A percentile compares a stretch with the other conserved stretches of the same genome.
These are phyloP conservation scores for Pteropus rufus DNA, from an alignment of 2,797 vertebrate genomes.

Conservation along the genomic window DNA sequence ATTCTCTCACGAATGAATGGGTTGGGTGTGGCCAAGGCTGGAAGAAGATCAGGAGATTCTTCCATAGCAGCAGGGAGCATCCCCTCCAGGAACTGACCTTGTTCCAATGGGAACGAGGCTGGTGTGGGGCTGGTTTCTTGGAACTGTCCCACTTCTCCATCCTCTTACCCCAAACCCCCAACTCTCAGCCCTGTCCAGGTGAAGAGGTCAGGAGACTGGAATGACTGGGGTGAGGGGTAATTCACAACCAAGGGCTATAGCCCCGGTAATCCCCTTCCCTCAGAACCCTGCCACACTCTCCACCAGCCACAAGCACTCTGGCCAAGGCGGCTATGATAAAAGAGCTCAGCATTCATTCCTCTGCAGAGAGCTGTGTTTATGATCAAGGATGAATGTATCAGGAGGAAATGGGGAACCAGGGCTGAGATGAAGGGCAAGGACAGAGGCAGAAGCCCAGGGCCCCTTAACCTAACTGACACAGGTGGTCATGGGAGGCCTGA, in stretches of 20 bases:
- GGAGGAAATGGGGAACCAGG: background rate
- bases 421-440: background rate
- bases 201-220: background rate
- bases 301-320: background rate
- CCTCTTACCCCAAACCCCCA: no score
- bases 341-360: background rate
- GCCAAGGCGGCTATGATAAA: rapidly evolving
- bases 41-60: background rate
- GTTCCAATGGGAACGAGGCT: background rate
- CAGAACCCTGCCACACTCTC: background rate
- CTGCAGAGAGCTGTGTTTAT: background rate
- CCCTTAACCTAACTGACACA: background rate
- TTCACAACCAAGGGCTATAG: background rate
- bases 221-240: background rate
- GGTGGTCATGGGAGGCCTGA: background rate
- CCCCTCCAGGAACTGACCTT: background rate
- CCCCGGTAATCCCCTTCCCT: background rate
- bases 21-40: background rate
- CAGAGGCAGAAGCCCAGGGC: background rate
- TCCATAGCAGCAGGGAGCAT: no score
- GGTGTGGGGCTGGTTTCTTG: background rate
- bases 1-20: background rate
- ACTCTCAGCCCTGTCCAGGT: background rate
- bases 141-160: background rate
- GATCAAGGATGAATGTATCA: background rate